These are phyloP conservation scores for Coelopa pilipes DNA, from an alignment of 2,888 invertebrate species.

Conservation along the genomic window DNA sequence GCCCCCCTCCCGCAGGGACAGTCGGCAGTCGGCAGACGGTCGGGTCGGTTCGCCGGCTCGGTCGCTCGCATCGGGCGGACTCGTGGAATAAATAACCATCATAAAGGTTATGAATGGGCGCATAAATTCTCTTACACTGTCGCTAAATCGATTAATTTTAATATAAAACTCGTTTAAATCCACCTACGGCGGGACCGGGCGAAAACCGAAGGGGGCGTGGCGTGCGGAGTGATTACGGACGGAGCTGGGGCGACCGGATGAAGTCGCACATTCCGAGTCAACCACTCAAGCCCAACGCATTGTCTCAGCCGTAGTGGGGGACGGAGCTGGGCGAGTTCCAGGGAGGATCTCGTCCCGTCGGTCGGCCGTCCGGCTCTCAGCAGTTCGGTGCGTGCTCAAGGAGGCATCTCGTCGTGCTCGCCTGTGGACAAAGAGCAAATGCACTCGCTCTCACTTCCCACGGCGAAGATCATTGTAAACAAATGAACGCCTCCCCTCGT, in stretches of 20 bases:
- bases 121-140: conserved; percentile 63
- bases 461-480: conserved; percentile 11
- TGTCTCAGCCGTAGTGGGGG: no score
- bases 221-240: conserved; percentile 1
- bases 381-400: conserved; percentile 42
- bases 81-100: conserved; percentile 31
- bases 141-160: conserved; percentile 63
- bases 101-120: conserved; percentile 60
- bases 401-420: conserved; percentile 34
- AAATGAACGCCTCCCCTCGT: background rate
- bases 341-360: background rate
- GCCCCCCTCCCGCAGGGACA: no score
- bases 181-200: conserved; percentile 32
- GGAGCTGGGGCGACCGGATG: background rate
- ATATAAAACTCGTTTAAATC: conserved; percentile 60
- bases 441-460: conserved; percentile 10
- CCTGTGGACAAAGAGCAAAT: conserved; percentile 25
- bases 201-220: no score
- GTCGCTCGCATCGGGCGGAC: background rate
- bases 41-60: background rate
- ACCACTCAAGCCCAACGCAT: no score
- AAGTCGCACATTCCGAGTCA: background rate
- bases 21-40: background rate
- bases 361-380: no score
- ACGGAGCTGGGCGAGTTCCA: no score